Percentiles rank a stretch among this genome's conserved stretches.
These are phyloP conservation scores for Cinclus mexicanus DNA, from an alignment of 2,113 vertebrate species.

Conservation along the genomic window DNA sequence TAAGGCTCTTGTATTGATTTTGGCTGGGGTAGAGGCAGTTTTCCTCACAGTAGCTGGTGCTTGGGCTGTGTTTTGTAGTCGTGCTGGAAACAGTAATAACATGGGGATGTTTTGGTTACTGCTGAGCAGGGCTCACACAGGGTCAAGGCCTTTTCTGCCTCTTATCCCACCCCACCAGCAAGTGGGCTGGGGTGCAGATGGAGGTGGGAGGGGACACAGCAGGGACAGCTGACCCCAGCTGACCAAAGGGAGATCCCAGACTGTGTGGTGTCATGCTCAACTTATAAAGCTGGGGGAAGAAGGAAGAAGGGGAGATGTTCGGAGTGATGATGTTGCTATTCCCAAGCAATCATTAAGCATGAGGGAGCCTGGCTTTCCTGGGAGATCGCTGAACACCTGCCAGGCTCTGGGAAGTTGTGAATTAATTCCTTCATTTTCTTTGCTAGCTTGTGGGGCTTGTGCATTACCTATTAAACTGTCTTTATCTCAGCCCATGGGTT, in stretches of 20 bases:
- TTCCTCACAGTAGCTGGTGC: neutral
- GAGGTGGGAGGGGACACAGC: neutral
- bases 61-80: neutral
- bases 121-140: neutral
- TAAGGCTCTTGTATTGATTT: neutral
- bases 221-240: neutral
- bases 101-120: neutral
- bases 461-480: neutral
- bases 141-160: neutral
- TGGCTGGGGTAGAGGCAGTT: neutral
- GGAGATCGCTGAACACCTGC: neutral
- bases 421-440: neutral
- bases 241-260: neutral
- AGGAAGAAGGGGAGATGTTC: neutral
- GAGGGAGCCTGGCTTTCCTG: neutral
- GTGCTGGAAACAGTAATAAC: neutral
- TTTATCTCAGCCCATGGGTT: neutral
- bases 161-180: accelerated
- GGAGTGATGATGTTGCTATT: neutral
- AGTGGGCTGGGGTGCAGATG: neutral
- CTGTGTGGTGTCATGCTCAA: neutral
- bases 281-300: neutral
- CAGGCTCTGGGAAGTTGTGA: neutral
- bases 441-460: neutral
- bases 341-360: accelerated